Percentiles rank a stretch among this genome's conserved stretches.
Conservation (phyloP, 2,113 vertebrate species). For the Toxotes chatareus region DNA sequence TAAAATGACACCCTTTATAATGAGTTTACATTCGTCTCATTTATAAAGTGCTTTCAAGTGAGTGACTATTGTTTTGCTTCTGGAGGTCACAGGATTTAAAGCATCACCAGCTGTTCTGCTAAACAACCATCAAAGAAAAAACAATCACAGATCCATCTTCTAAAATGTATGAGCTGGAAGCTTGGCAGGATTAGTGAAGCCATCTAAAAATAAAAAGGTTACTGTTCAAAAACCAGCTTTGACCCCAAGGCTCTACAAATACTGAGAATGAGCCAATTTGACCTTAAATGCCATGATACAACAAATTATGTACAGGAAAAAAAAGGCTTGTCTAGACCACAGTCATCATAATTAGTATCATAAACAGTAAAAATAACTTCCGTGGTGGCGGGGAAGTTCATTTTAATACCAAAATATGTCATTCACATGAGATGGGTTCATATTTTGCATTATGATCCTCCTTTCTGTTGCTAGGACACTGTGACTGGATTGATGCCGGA, state of each 20-base stretch:
- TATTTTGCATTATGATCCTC: background rate
- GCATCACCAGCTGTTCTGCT: constrained; percentile 75
- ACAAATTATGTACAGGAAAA: background rate
- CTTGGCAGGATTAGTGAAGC: constrained; percentile 52
- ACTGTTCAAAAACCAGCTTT: constrained; percentile 37
- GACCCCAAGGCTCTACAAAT: constrained; percentile 14
- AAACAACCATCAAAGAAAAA: constrained; percentile 68
- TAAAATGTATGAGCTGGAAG: constrained; percentile 58
- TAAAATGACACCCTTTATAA: constrained; percentile 66
- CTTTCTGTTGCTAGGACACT: constrained; percentile 16
- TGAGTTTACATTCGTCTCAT: constrained; percentile 60
- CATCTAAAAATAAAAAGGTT: constrained; percentile 52
- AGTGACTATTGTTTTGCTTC: constrained; percentile 72
- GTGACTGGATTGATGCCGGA: background rate
- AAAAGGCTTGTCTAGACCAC: background rate
- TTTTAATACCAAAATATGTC: constrained; percentile 13
- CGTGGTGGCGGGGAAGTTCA: background rate
- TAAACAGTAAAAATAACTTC: background rate
- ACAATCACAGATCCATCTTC: constrained; percentile 72
- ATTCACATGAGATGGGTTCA: constrained; percentile 19
- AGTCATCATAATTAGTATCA: background rate
- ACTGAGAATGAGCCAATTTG: background rate
- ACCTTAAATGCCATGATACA: background rate
- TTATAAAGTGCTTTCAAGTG: constrained; percentile 73
- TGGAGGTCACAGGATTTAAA: constrained; percentile 79